phyloP scores from a whole-genome alignment of 2,888 invertebrate species.

The Caenorhabditis zanzibari region DNA sequence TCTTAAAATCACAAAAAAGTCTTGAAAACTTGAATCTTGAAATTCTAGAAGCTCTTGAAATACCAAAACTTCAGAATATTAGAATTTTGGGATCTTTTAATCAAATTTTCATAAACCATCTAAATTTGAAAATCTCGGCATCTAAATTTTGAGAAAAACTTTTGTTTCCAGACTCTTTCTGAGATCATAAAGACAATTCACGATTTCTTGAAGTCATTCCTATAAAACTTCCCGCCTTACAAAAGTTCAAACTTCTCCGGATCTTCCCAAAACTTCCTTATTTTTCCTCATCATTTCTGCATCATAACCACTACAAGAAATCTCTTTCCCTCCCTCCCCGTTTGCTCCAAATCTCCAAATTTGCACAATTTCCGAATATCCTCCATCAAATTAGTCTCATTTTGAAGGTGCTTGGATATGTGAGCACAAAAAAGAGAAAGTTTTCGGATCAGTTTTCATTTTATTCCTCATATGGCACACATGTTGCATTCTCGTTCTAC shows the following conservation, averaged over 20 bases:
- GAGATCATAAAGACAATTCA: no score
- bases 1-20: no score
- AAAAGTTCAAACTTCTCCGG: no score
- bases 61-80: no score
- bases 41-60: no score
- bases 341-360: slow-evolving; percentile 15
- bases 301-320: background rate
- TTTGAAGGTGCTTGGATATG: slow-evolving; percentile 1
- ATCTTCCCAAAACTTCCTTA: slow-evolving; percentile 8
- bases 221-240: background rate
- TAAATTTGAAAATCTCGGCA: no score
- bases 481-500: background rate
- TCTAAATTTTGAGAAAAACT: no score
- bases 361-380: slow-evolving; percentile 32
- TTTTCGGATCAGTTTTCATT: slow-evolving; percentile 38
- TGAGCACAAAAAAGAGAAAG: background rate
- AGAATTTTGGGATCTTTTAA: no score
- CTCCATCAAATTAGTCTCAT: slow-evolving; percentile 39
- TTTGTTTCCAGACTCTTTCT: no score
- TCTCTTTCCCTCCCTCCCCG: background rate
- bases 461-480: background rate
- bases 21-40: no score
- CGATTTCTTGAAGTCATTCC: no score
- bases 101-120: no score
- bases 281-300: slow-evolving; percentile 16